phyloP scores from a whole-genome alignment of 2,797 vertebrate species.

The Lophotriccus pileatus region DNA sequence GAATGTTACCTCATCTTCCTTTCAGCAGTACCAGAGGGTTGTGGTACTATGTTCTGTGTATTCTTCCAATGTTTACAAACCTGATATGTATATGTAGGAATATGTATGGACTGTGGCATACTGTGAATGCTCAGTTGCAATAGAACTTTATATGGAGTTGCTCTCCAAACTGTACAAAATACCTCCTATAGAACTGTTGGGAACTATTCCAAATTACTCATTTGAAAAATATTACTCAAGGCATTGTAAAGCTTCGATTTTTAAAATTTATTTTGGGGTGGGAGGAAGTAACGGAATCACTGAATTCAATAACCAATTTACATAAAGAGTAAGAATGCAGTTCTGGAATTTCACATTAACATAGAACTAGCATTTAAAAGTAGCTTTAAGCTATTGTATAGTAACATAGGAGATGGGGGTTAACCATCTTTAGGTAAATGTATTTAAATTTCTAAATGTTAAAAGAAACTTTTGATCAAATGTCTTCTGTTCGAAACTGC shows the following conservation, averaged over 20 bases:
- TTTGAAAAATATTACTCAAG: constrained; percentile 24
- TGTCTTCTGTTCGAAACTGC: constrained; percentile 69
- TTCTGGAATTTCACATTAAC: constrained; percentile 65
- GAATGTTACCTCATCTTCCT: constrained; percentile 79
- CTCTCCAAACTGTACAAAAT: constrained; percentile 68
- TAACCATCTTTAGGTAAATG: constrained; percentile 73
- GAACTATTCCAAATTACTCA: constrained; percentile 25
- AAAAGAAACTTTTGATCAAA: constrained; percentile 75
- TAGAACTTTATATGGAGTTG: constrained; percentile 64
- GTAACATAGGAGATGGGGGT: constrained; percentile 64
- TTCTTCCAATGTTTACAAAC: constrained; percentile 81
- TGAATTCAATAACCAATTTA: constrained; percentile 14
- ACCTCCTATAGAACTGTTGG: constrained; percentile 63
- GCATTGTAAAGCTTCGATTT: constrained; percentile 45
- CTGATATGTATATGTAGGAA: constrained; percentile 76
- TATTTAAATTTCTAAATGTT: constrained; percentile 81
- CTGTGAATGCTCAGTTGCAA: constrained; percentile 69
- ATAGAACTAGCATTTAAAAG: constrained; percentile 72
- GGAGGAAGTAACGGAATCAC: neutral
- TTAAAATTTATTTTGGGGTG: constrained; percentile 32
- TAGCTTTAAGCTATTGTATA: constrained; percentile 77
- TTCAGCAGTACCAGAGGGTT: constrained; percentile 68
- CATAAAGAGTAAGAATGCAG: constrained; percentile 39
- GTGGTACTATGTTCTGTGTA: constrained; percentile 75
- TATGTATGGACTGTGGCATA: constrained; percentile 69